Evolutionary conservation across 2,888 invertebrate genomes (phyloP), one percentile per base, ranked within the genome.

Genomic region (Oscheius onirici): DNA sequence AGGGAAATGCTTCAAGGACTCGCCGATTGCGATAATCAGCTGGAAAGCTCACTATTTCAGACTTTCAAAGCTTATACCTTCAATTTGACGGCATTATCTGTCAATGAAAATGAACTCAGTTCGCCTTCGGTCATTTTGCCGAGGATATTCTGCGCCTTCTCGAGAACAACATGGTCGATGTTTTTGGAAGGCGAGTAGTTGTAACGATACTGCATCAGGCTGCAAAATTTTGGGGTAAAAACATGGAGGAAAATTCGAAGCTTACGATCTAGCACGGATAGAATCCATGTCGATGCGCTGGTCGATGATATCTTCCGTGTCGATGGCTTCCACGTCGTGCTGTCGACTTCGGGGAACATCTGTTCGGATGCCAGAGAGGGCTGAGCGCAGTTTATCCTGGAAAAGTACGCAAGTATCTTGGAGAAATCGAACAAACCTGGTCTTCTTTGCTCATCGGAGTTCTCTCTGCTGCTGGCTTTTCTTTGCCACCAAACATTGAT

Each of bases 241-340:
- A 26, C 10, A 49, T 15, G 15, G 57, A 55, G 60, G 20, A 55
- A 17, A 34, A 20, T 49, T 20, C 22, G 20, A 24, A 10, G 3
- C 58, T 46, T 51, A 84, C 84, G 85, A 83, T 77, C 85, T 73
- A 0, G 85, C 84, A 8, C 84, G 73, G 61, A 85, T 85, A 8
- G 80, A 68, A 61, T 85, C 85, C 63, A 78, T 77, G 49, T 78
- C 81, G 46, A 80, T 71, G 20, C 73, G 68, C 13, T 58, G 61
- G 22, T 76, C 77, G 13, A 75, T 41, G 1, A 77, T 51, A 11
- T 72, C 74, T 28, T 75, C 78, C 13, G 61, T 28, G 40, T 75
- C 74, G 22, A 73, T 52, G n/a, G 44, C 34, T 28, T 52, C 63
- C 13, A 58, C 55, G 20, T 24, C 43, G 1, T 52, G 49, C 22